Base-by-base conservation (phyloP, 1,140 invertebrate species). In the Drosophila paulistorum region DNA sequence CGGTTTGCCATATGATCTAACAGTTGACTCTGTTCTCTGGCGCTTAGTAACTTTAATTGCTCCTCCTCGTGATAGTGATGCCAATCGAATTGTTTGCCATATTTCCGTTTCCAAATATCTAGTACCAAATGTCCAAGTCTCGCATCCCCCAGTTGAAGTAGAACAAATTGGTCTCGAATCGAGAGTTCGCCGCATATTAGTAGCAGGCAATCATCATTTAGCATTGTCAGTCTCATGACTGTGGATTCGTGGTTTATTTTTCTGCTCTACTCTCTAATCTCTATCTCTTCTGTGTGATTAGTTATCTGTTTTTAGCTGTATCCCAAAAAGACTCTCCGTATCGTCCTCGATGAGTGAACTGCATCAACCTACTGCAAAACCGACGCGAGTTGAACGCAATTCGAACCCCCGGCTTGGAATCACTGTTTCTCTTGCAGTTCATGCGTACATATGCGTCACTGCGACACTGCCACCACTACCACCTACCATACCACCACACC, bases 151-250 rank as follows among this genome's bases (percentile, higher is more conserved):
- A 86, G 62, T 6, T 74, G 71, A 61, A 87, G 33, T 39, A 87
- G 7, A 33, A 60, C 59, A 42, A 79, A 79, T 51, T 87, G 84
- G 26, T 87, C 84, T 17, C 48, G 68, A 59, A 87, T 68, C 39
- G 71, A 17, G 1, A 89, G 69, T 48, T 73, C 45, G 6, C 55
- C 66, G 55, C 79, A 89, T 68, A 87, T 89, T 57, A 83, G 20
- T 54, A 87, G 37, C 66, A 87, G 71, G 42, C 84, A 89, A 71
- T 87, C 79, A 42, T 87, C 80, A 60, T 87, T 80, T 20, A 87
- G 68, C 5, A 45, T 60, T 30, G 74, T 78, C 42, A 89, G 63
- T 23, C 62, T 33, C 7, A 39, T 23, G 62, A 51, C 14, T 20
- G 30, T 30, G 30, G 30, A 11, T 39, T 13, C 37, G 37, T 39